A percentile compares a stretch with the other conserved stretches of the same genome.
These are phyloP conservation scores for Mus spicilegus DNA, from an alignment of 2,113 vertebrate species.

Conservation along the genomic window DNA sequence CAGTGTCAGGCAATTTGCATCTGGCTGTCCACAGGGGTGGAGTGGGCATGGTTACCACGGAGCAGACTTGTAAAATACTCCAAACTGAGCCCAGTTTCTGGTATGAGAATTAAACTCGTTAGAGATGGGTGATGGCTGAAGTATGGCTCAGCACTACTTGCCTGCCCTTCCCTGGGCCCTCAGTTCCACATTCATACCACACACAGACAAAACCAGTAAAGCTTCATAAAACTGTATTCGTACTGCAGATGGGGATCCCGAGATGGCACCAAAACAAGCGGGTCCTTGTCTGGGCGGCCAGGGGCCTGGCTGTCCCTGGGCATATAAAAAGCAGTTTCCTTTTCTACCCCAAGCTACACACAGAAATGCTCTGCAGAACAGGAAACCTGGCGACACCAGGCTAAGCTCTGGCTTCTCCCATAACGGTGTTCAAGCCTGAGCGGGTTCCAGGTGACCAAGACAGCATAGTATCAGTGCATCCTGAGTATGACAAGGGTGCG, in stretches of 20 bases:
- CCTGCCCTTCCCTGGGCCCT: background rate
- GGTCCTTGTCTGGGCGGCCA: background rate
- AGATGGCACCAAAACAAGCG: background rate
- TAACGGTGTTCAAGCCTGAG: background rate
- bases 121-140: no score
- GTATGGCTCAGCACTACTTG: background rate
- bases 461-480: no score
- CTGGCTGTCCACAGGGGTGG: background rate
- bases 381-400: background rate
- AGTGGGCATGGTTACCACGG: background rate
- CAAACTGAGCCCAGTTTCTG: background rate
- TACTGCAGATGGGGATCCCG: background rate
- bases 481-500: no score
- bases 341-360: no score
- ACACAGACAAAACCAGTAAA: background rate
- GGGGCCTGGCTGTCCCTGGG: background rate
- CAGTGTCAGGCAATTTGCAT: background rate
- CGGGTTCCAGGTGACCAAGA: rapidly evolving
- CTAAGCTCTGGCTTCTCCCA: background rate
- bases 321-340: background rate
- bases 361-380: rapidly evolving
- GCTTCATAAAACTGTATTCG: background rate
- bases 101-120: background rate
- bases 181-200: no score
- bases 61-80: background rate